phyloP scores from a whole-genome alignment of 2,888 invertebrate genomes.

The Podabrus alpinus region DNA sequence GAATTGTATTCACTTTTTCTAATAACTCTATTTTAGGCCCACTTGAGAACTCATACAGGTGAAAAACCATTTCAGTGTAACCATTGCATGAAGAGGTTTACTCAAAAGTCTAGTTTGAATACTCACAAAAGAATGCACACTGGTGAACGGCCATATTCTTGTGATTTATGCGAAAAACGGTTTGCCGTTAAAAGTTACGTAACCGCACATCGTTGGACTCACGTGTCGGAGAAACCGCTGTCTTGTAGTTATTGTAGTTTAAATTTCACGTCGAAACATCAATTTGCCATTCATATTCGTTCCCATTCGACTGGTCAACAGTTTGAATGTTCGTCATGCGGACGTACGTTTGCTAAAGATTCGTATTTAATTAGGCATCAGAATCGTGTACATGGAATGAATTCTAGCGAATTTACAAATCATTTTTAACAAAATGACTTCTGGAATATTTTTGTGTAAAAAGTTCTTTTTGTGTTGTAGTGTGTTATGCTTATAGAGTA shows the following conservation, averaged over 20 bases:
- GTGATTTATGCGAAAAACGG: slow-evolving; percentile 78
- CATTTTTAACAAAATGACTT: neutral
- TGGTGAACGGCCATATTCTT: slow-evolving; percentile 77
- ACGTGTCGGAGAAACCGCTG: slow-evolving; percentile 75
- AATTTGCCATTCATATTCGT: slow-evolving; percentile 77
- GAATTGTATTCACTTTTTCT: too few species aligned
- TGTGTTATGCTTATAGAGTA: neutral
- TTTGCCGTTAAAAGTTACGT: slow-evolving; percentile 83
- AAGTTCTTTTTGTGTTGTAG: neutral
- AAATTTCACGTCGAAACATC: slow-evolving; percentile 73
- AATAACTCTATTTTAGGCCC: slow-evolving; percentile 57
- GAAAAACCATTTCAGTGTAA: slow-evolving; percentile 77
- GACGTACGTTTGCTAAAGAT: slow-evolving; percentile 75
- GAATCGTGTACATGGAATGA: slow-evolving; percentile 70
- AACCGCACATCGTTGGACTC: slow-evolving; percentile 80
- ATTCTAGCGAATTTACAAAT: slow-evolving; percentile 3
- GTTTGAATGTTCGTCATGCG: slow-evolving; percentile 76
- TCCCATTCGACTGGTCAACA: slow-evolving; percentile 71
- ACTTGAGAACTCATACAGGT: slow-evolving; percentile 80
- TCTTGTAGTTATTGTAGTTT: slow-evolving; percentile 74
- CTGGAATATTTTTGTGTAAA: neutral
- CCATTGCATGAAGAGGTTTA: slow-evolving; percentile 75
- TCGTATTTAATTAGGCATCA: slow-evolving; percentile 79
- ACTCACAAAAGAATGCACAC: slow-evolving; percentile 82
- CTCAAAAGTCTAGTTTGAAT: slow-evolving; percentile 80